A percentile compares a stretch with the other conserved stretches of the same genome.
phyloP scores from a whole-genome alignment of 2,888 invertebrate genomes.

The Erannis defoliaria region DNA sequence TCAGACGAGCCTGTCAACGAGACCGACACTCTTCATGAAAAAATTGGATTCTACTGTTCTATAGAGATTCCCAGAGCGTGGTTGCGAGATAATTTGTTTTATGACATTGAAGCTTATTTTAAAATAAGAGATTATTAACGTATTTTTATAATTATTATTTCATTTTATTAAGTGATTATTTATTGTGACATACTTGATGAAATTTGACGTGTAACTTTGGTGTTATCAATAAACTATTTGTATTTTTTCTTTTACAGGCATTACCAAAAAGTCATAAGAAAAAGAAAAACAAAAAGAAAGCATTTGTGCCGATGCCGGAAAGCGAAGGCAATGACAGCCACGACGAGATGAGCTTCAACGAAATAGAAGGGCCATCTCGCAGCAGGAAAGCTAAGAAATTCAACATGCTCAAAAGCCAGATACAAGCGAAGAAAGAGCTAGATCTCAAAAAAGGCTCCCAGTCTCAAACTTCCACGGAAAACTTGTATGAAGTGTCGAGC shows the following conservation, averaged over 20 bases:
- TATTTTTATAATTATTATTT: no score
- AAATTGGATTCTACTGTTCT: no score
- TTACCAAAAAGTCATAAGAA: conserved; percentile 82
- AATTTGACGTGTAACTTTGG: no score
- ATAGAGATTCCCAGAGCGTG: no score
- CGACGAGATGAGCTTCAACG: conserved; percentile 84
- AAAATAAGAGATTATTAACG: no score
- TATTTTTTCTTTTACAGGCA: conserved; percentile 62
- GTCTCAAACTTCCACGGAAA: conserved; percentile 82
- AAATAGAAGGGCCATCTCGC: conserved; percentile 80
- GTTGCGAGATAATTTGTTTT: no score
- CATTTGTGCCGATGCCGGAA: conserved; percentile 80
- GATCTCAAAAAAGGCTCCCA: conserved; percentile 79
- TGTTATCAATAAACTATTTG: background rate
- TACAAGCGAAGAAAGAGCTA: conserved; percentile 81
- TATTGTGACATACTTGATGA: no score
- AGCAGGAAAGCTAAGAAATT: conserved; percentile 81
- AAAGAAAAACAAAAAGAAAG: conserved; percentile 83
- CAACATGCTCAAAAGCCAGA: conserved; percentile 82
- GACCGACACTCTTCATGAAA: no score
- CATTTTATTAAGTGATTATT: no score
- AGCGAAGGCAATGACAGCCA: conserved; percentile 84
- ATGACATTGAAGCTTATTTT: no score
- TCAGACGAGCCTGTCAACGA: no score
- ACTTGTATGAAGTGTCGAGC: conserved; percentile 80